These are phyloP conservation scores for Hylomyscus alleni DNA, from an alignment of 2,797 vertebrate species.

Conservation along the genomic window DNA sequence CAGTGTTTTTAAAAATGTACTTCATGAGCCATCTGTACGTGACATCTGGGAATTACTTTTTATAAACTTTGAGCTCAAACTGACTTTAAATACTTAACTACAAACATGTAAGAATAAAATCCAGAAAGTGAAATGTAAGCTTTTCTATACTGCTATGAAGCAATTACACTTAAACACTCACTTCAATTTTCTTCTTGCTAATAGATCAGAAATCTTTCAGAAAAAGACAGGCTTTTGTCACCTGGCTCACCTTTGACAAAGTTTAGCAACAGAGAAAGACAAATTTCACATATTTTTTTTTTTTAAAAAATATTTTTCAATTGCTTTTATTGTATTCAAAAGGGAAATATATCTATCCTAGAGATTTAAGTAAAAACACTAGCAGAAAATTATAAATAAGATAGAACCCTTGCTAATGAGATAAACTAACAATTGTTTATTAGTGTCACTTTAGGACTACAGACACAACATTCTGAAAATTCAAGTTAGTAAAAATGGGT, in stretches of 20 bases:
- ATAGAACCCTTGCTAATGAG: background rate
- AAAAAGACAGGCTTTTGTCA: background rate
- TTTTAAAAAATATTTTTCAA: background rate
- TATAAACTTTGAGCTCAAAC: background rate
- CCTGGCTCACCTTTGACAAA: background rate
- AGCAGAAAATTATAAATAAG: conserved; percentile 9
- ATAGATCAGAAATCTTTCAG: background rate
- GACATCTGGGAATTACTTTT: background rate
- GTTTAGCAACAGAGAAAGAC: background rate
- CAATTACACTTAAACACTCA: background rate
- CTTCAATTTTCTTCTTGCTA: background rate
- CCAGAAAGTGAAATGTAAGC: background rate
- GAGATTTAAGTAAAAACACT: background rate
- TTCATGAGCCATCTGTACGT: background rate
- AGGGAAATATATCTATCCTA: background rate
- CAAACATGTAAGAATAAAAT: background rate
- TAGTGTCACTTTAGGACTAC: background rate
- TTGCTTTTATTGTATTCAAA: background rate
- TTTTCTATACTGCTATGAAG: background rate
- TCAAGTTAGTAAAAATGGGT: background rate
- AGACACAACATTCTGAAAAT: background rate
- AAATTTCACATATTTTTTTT: background rate
- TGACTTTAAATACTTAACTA: background rate
- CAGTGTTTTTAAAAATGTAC: background rate
- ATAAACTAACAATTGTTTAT: background rate